Percentiles rank a stretch among this genome's conserved stretches.
phyloP scores from a whole-genome alignment of 2,888 invertebrate genomes.

The Chrysolina americana region DNA sequence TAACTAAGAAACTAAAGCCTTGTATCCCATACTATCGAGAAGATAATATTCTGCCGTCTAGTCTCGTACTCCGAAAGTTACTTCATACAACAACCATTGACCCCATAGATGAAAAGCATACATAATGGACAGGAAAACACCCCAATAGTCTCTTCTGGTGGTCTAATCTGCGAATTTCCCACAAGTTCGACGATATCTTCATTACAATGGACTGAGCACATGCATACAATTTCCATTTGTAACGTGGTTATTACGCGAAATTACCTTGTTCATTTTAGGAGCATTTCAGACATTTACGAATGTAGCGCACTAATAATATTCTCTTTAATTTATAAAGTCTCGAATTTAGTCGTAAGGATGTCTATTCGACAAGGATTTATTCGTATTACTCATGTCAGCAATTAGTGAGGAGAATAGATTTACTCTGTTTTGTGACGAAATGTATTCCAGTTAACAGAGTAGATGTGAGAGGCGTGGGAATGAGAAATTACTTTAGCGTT shows the following conservation, averaged over 20 bases:
- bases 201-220: slow-evolving; percentile 19
- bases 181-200: slow-evolving; percentile 22
- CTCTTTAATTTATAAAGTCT: slow-evolving; percentile 17
- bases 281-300: slow-evolving; percentile 15
- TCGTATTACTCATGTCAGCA: neutral
- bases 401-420: slow-evolving; percentile 4
- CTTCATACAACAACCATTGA: slow-evolving; percentile 7
- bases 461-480: neutral
- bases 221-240: slow-evolving; percentile 21
- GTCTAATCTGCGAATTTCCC: slow-evolving; percentile 21
- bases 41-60: too few relatives aligned
- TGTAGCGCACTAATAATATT: slow-evolving; percentile 18
- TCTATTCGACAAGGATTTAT: slow-evolving; percentile 14
- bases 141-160: neutral
- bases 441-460: neutral
- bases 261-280: slow-evolving; percentile 17
- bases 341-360: slow-evolving; percentile 6
- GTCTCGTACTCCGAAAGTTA: neutral
- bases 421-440: slow-evolving; percentile 7
- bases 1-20: too few relatives aligned
- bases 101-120: slow-evolving; percentile 9
- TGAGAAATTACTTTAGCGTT: neutral
- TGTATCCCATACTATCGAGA: too few relatives aligned
- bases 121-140: slow-evolving; percentile 5
- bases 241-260: slow-evolving; percentile 2